phyloP scores from a whole-genome alignment of 2,888 invertebrate genomes.

The Leptinotarsa tumamoca region DNA sequence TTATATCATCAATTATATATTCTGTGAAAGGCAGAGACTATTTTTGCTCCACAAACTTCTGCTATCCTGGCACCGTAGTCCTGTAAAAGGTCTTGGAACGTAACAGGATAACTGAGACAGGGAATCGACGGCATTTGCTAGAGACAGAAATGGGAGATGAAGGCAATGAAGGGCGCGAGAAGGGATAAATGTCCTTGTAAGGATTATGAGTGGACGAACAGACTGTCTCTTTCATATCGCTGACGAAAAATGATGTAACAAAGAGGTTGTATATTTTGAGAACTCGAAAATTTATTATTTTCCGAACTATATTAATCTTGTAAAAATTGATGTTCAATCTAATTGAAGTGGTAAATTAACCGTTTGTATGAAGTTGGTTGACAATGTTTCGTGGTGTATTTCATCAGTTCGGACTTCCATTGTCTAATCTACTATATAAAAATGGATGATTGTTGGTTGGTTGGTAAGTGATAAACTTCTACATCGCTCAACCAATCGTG shows the following conservation, averaged over 20 bases:
- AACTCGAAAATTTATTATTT: not conserved
- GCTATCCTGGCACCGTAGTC: constrained; percentile 56
- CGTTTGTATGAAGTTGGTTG: no score
- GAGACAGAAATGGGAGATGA: no score
- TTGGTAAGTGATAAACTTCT: no score
- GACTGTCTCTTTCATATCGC: not conserved
- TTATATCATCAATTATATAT: constrained; percentile 58
- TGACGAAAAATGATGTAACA: not conserved
- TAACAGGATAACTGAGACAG: not conserved
- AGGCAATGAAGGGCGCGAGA: not conserved
- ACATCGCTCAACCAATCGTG: no score
- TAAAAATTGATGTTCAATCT: no score
- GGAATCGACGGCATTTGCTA: not conserved
- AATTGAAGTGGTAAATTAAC: no score
- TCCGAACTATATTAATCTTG: no score
- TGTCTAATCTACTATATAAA: no score
- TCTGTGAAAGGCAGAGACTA: constrained; percentile 51
- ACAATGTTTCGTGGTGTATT: no score
- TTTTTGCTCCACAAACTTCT: constrained; percentile 51
- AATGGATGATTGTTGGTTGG: no score
- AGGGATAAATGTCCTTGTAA: not conserved
- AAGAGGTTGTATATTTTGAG: not conserved
- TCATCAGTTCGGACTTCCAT: no score
- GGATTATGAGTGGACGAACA: not conserved
- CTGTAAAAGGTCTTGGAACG: constrained; percentile 54